A percentile compares a stretch with the other conserved stretches of the same genome.
These are phyloP conservation scores for Esperia sulphurella DNA, from an alignment of 2,888 invertebrate genomes.

Conservation along the genomic window DNA sequence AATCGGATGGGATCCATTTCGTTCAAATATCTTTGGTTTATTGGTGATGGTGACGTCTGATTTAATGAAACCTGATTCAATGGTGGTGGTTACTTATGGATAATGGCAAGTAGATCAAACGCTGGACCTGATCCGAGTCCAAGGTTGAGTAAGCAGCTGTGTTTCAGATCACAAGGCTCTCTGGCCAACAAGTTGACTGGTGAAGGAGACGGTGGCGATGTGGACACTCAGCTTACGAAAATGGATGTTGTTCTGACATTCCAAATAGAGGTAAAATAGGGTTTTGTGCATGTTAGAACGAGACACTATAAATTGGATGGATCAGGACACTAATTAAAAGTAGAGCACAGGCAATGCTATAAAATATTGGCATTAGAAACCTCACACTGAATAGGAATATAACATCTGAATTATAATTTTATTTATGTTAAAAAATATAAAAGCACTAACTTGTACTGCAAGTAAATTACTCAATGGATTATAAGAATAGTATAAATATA, in stretches of 20 bases:
- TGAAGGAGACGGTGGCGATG: slow-evolving; percentile 96
- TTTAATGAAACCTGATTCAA: not conserved
- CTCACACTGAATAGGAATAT: no score
- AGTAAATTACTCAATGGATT: no score
- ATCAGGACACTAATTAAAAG: no score
- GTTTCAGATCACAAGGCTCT: slow-evolving; percentile 93
- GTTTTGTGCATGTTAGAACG: not conserved
- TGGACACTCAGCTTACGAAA: slow-evolving; percentile 97
- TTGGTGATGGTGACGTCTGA: not conserved
- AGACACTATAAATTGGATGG: no score
- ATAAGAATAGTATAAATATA: no score
- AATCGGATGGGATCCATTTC: no score
- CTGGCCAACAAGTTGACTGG: slow-evolving; percentile 94
- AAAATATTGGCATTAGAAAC: no score
- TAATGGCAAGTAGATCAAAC: slow-evolving; percentile 42
- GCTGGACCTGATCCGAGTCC: slow-evolving; percentile 78
- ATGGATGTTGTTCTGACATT: slow-evolving; percentile 98
- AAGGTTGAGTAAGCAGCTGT: slow-evolving; percentile 81
- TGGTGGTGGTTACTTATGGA: slow-evolving; percentile 2
- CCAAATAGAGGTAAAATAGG: slow-evolving; percentile 90
- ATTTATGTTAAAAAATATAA: no score
- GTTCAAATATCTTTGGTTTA: not conserved
- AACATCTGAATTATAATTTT: no score
- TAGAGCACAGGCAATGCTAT: no score
- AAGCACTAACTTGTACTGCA: no score